These are phyloP conservation scores for Bufo bufo DNA, from an alignment of 2,113 vertebrate genomes.

Conservation along the genomic window DNA sequence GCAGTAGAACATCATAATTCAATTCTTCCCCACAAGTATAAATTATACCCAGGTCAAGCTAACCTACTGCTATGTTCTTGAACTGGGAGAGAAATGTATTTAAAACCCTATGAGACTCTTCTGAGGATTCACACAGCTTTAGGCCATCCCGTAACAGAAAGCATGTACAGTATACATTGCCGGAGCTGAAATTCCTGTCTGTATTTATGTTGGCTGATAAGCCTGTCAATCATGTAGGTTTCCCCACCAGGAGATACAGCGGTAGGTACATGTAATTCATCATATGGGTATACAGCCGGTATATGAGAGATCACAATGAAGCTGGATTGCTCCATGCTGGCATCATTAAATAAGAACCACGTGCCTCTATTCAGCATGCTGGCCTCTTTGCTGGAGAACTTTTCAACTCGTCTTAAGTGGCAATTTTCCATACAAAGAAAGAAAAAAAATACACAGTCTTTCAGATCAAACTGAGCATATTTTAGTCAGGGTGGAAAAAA, in stretches of 20 bases:
- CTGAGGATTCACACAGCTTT: not conserved
- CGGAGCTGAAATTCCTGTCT: not conserved
- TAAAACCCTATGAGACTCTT: not conserved
- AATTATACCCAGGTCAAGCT: not conserved
- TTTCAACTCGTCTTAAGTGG: constrained; percentile 25
- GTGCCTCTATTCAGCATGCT: constrained; percentile 9
- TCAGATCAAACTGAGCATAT: not conserved
- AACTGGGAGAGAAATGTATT: not conserved
- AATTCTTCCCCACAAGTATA: not conserved
- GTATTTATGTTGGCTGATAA: not conserved
- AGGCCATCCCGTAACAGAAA: not conserved
- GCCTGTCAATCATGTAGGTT: not conserved
- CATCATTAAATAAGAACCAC: constrained; percentile 32
- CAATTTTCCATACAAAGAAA: constrained; percentile 30
- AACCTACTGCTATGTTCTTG: not conserved
- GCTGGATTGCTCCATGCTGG: not conserved
- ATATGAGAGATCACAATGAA: constrained; percentile 2
- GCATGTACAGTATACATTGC: not conserved
- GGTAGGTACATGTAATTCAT: constrained; percentile 3
- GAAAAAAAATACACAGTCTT: not conserved
- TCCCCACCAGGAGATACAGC: not conserved
- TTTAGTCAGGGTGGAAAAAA: not conserved
- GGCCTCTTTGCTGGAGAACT: constrained; percentile 16
- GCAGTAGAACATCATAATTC: not conserved
- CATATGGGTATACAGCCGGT: not conserved